phyloP scores from a whole-genome alignment of 2,113 vertebrate genomes.

The Cryptomyrus ogoouensis region DNA sequence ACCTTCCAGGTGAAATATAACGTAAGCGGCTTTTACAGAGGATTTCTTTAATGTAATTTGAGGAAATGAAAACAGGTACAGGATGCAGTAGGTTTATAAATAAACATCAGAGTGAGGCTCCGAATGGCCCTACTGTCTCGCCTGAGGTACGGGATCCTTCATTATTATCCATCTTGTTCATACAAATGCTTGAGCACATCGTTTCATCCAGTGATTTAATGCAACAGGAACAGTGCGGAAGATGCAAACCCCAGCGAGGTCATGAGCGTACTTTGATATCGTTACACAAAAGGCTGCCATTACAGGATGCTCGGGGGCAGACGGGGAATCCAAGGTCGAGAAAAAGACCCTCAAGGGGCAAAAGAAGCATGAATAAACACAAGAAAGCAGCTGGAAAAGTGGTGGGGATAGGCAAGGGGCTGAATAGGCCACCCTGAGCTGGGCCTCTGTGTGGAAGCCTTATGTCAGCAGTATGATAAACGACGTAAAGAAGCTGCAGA shows the following conservation, averaged over 20 bases:
- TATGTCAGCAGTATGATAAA: not conserved
- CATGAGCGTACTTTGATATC: not conserved
- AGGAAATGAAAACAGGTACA: not conserved
- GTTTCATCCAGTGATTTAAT: not conserved
- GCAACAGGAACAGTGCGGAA: not conserved
- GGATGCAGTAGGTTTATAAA: not conserved
- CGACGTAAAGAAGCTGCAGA: not conserved
- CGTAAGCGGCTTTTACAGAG: not conserved
- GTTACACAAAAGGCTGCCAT: not conserved
- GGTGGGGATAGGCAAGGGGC: not conserved
- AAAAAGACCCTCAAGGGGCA: not conserved
- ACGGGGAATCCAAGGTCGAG: not conserved
- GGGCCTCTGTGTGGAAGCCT: not conserved
- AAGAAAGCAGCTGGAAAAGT: not conserved
- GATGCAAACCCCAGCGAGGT: not conserved
- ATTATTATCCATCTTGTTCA: not conserved
- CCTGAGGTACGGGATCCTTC: not conserved
- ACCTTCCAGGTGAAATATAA: not conserved
- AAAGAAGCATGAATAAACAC: not conserved
- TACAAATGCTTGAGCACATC: not conserved
- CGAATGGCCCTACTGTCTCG: not conserved
- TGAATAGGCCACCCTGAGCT: not conserved
- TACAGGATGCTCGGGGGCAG: not conserved
- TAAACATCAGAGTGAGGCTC: not conserved
- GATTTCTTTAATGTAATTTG: not conserved